Percentiles rank a stretch among this genome's conserved stretches.
Conservation (phyloP, 2,797 vertebrate species). For the Pteronotus mesoamericanus region DNA sequence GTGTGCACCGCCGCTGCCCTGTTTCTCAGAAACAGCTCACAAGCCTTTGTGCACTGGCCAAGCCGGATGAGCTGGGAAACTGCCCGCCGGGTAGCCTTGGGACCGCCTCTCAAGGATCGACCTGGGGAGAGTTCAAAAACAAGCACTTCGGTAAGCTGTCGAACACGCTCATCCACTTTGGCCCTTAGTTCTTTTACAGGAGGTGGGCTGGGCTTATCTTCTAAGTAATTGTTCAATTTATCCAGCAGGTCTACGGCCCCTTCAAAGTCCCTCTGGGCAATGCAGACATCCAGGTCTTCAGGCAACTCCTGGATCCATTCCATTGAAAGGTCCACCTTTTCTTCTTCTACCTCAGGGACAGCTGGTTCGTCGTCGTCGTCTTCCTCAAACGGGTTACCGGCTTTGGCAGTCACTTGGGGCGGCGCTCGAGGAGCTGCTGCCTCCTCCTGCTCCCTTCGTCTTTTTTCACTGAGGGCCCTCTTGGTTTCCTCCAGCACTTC, state of each 20-base stretch:
- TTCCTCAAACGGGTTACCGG: constrained; percentile 90
- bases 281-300: constrained; percentile 96
- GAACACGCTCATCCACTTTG: constrained; percentile 91
- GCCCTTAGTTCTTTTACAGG: constrained; percentile 89
- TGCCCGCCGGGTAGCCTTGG: constrained; percentile 92
- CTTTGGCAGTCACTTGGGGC: constrained; percentile 80
- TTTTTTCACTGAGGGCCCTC: constrained; percentile 89
- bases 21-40: constrained; percentile 96
- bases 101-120: constrained; percentile 93
- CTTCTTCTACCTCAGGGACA: constrained; percentile 75
- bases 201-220: constrained; percentile 88
- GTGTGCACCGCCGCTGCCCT: constrained; percentile 93
- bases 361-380: constrained; percentile 79
- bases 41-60: constrained; percentile 97
- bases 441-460: constrained; percentile 89
- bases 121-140: constrained; percentile 97
- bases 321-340: constrained; percentile 88
- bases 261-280: constrained; percentile 97
- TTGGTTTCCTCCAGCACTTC: constrained; percentile 97
- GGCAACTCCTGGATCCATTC: constrained; percentile 99
- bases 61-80: constrained; percentile 96
- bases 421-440: constrained; percentile 63
- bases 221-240: constrained; percentile 92
- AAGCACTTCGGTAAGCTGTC: constrained; percentile 95
- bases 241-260: constrained; percentile 96